Percentiles rank a stretch among this genome's conserved stretches.
These are phyloP conservation scores for Lapara coniferarum DNA, from an alignment of 2,888 invertebrate genomes.

Conservation along the genomic window DNA sequence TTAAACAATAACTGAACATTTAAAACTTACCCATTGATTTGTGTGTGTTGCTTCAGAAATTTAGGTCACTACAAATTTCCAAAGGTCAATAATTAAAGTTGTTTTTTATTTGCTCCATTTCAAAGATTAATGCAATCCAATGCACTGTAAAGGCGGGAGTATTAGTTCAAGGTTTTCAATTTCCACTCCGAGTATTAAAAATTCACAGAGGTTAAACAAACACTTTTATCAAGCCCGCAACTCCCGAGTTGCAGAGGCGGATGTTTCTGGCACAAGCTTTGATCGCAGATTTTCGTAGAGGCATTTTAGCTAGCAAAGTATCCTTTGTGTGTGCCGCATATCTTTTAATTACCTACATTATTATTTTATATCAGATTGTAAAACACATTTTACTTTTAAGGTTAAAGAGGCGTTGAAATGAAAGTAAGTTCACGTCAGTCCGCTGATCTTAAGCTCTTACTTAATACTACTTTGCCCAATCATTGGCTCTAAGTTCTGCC, in stretches of 20 bases:
- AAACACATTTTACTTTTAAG: neutral
- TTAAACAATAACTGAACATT: no score
- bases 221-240: constrained; percentile 43
- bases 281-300: constrained; percentile 53
- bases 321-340: neutral
- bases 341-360: neutral
- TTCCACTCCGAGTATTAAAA: constrained; percentile 30
- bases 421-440: neutral
- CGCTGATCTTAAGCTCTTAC: neutral
- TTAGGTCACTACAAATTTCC: no score
- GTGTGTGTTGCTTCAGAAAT: no score
- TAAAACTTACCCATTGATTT: no score
- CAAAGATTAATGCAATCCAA: no score
- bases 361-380: neutral
- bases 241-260: constrained; percentile 41
- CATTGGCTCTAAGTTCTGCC: no score
- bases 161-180: constrained; percentile 40
- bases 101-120: neutral
- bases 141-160: constrained; percentile 7
- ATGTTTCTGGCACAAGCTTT: constrained; percentile 62
- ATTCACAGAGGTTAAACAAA: constrained; percentile 48
- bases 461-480: no score
- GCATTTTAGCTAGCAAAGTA: neutral
- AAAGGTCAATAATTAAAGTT: neutral
- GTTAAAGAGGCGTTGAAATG: neutral